These are phyloP conservation scores for Crotalus horridus DNA, from an alignment of 2,113 vertebrate species.

Conservation along the genomic window DNA sequence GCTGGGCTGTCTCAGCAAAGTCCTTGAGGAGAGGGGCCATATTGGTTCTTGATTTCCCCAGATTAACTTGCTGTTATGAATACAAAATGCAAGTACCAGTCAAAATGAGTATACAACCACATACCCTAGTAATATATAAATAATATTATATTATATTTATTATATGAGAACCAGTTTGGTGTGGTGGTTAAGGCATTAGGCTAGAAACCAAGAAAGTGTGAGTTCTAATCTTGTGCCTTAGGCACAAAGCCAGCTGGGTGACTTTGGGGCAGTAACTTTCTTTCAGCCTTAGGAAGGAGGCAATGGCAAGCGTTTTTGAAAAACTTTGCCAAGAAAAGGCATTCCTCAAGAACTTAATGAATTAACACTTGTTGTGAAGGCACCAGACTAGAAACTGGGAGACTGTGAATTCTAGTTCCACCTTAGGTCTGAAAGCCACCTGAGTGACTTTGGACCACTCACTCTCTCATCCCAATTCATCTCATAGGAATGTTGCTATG, in stretches of 20 bases:
- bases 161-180: neutral
- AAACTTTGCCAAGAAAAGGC: neutral
- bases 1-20: constrained; percentile 19
- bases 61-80: constrained; percentile 40
- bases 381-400: neutral
- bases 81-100: constrained; percentile 29
- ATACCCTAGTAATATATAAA: neutral
- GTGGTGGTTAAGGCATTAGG: neutral
- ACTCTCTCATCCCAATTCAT: neutral
- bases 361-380: neutral
- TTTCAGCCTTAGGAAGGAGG: neutral
- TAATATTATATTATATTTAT: neutral
- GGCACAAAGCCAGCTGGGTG: neutral
- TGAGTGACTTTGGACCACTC: neutral
- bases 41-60: constrained; percentile 68
- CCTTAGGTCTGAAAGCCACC: neutral
- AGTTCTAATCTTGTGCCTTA: neutral
- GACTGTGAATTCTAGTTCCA: neutral
- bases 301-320: neutral
- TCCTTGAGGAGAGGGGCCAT: neutral
- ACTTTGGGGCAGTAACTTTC: neutral
- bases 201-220: neutral
- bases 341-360: neutral
- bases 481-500: neutral
- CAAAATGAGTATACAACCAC: neutral